Conservation (phyloP, 2,888 invertebrate species). For the Heteromurus nitidus region DNA sequence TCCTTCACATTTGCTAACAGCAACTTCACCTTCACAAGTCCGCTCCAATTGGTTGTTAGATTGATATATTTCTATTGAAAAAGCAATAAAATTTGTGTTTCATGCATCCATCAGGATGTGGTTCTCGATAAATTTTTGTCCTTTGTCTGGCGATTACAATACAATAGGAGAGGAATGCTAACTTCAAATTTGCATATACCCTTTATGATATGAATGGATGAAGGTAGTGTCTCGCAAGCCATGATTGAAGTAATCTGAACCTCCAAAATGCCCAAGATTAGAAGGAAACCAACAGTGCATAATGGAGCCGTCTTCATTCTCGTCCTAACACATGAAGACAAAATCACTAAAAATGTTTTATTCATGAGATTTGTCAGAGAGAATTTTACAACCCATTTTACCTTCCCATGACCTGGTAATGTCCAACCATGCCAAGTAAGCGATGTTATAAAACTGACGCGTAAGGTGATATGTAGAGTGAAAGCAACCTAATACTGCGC, state of each 20-base stretch:
- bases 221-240: conserved; percentile 89
- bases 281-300: background rate
- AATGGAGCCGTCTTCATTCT: background rate
- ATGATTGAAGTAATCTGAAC: background rate
- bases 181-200: conserved; percentile 77
- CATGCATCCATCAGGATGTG: too few species aligned
- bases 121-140: background rate
- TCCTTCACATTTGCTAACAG: conserved; percentile 95
- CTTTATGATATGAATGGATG: conserved; percentile 91
- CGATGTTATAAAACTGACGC: too few species aligned
- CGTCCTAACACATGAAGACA: too few species aligned
- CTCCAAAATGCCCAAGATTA: conserved; percentile 26
- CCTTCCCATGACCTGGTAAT: too few species aligned
- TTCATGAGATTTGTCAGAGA: too few species aligned
- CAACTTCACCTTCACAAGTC: conserved; percentile 92
- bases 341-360: too few species aligned
- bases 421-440: too few species aligned
- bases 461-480: too few species aligned
- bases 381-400: too few species aligned
- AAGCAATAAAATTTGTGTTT: too few species aligned
- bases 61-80: conserved; percentile 87
- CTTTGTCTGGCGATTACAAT: background rate
- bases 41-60: conserved; percentile 87
- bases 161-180: background rate
- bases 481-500: conserved; percentile 2